Evolutionary conservation across 2,888 invertebrate species (phyloP), one percentile per base, ranked within the genome.

Genomic region (Drosophila peninsularis): DNA sequence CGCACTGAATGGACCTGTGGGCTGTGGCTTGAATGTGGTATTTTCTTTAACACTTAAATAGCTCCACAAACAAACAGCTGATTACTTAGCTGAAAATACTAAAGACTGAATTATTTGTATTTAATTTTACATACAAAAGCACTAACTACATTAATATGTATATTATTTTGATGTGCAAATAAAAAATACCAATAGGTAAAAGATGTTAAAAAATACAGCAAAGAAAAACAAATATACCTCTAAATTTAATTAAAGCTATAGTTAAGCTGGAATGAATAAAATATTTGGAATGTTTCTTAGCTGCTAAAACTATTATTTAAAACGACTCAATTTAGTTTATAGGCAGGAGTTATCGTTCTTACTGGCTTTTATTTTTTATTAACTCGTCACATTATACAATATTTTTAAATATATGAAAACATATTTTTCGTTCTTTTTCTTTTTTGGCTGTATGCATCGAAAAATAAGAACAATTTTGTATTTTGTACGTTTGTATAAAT

Each of bases 351-450:
- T 42, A 30, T 69, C 44, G 37, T 70, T 70, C 80, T 69, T 80
- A 66, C 34, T 70, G 72, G 57, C 39, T 49, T 75, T 79, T 69
- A 77, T 75, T 72, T 63, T 76, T 77, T 69, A 79, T 76, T 80
- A 57, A 62, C 54, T 80, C 49, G 73, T 64, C 67, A 73, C 80
- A 75, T 66, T 74, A 62, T 73, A 76, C 70, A 80, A 62, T 61
- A 67, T 36, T 44, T 50, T 69, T 70, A 57, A 45, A 53, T 64
- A 57, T 54, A 74, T 66, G 55, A 68, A 75, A 78, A 68, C 27
- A 62, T 47, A 47, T 47, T 19, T 45, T 17, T n/a, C 11, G 11
- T 47, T 47, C 3, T 47, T 55, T 57, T 47, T 57, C 47, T 52
- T 57, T 47, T 57, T 67, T 67, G 24, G 58, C 44, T 61, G 21